A percentile compares a stretch with the other conserved stretches of the same genome.
Conservation (phyloP, 2,113 vertebrate species). For the Saimiri boliviensis region DNA sequence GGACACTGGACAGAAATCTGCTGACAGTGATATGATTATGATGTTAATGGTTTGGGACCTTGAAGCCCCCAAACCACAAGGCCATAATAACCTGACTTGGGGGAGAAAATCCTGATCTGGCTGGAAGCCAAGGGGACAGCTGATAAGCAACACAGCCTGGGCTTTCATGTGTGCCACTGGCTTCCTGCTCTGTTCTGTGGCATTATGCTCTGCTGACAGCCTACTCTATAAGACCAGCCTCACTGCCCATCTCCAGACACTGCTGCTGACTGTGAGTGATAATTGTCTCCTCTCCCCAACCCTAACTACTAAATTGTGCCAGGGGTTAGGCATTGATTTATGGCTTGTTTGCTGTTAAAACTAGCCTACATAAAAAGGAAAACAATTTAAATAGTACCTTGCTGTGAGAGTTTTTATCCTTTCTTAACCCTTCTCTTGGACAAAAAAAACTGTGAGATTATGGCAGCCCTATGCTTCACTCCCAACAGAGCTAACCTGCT, state of each 20-base stretch:
- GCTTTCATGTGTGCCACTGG: neutral
- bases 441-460: constrained; percentile 28
- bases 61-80: constrained; percentile 25
- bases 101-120: neutral
- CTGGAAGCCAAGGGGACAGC: neutral
- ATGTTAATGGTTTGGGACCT: constrained; percentile 9
- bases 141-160: neutral
- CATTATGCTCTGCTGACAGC: neutral
- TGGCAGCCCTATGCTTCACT: neutral
- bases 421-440: constrained; percentile 28
- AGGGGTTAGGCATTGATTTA: constrained; percentile 44
- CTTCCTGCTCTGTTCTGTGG: neutral
- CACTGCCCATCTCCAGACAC: neutral
- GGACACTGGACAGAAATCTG: constrained; percentile 1
- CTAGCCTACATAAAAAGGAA: constrained; percentile 35
- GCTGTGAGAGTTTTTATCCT: constrained; percentile 42
- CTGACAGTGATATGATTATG: neutral
- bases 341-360: constrained; percentile 53
- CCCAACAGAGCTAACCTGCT: neutral
- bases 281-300: neutral
- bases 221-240: neutral
- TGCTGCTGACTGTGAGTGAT: neutral
- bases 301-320: neutral
- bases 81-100: neutral
- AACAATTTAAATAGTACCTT: constrained; percentile 39